Percentiles rank a stretch among this genome's conserved stretches.
Evolutionary conservation across 53 echinoderm and acorn worm species (phyloP).

Genomic region (Paracentrotus lividus): DNA sequence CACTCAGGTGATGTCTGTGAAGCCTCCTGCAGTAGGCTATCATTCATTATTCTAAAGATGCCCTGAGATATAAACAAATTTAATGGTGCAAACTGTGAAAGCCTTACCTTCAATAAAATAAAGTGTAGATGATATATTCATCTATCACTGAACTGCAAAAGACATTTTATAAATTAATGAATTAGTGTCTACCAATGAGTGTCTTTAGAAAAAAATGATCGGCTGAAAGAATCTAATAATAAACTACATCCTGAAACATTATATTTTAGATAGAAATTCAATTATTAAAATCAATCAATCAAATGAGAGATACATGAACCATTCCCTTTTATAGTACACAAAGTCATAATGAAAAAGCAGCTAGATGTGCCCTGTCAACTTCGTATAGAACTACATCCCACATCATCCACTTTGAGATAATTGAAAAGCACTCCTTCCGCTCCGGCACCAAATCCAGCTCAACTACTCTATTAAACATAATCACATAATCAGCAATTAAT

Average conservation of each 20-base stretch:
- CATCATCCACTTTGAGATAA: background rate
- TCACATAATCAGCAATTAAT: constrained; percentile 17
- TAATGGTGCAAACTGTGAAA: too few relatives aligned
- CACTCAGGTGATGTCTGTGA: too few relatives aligned
- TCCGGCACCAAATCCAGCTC: background rate
- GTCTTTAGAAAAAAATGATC: too few relatives aligned
- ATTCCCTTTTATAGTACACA: background rate
- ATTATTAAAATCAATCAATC: background rate
- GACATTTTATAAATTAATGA: too few relatives aligned
- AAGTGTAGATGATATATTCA: too few relatives aligned
- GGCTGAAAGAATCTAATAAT: constrained; percentile 17
- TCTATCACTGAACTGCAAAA: too few relatives aligned
- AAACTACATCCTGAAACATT: background rate
- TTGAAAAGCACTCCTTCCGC: background rate
- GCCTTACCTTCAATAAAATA: too few relatives aligned
- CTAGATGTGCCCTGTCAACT: background rate
- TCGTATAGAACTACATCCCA: background rate
- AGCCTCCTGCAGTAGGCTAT: too few relatives aligned
- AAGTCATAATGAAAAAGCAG: background rate
- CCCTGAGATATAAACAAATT: too few relatives aligned
- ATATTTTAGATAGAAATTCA: background rate
- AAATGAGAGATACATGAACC: background rate
- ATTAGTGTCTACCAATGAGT: too few relatives aligned
- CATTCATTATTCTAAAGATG: too few relatives aligned
- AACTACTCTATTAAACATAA: background rate